Evolutionary conservation across 1,140 invertebrate genomes (phyloP).

Genomic region (Anastatus disparis): DNA sequence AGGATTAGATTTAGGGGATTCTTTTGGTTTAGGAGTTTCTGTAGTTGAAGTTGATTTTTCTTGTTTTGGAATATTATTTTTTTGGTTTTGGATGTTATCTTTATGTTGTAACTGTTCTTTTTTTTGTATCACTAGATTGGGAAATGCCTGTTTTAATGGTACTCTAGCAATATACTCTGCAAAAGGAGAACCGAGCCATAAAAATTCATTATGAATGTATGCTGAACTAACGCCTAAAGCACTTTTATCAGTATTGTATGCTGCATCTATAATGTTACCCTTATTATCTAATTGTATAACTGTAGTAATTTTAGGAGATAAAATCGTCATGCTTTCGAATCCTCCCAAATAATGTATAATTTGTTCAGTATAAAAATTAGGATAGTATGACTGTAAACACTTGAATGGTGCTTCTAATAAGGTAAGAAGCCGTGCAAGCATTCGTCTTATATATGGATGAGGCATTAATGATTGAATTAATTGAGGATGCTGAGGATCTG

Average conservation of each 20-base stretch:
- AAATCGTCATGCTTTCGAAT: constrained; percentile 58
- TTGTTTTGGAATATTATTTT: constrained; percentile 6
- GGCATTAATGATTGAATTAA: constrained; percentile 65
- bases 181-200: constrained; percentile 78
- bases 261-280: constrained; percentile 74
- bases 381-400: constrained; percentile 69
- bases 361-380: constrained; percentile 69
- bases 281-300: constrained; percentile 73
- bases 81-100: neutral
- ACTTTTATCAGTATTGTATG: constrained; percentile 68
- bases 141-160: constrained; percentile 67
- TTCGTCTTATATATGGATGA: constrained; percentile 72
- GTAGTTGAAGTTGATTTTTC: constrained; percentile 19
- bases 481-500: constrained; percentile 67
- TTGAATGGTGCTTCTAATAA: constrained; percentile 72
- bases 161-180: constrained; percentile 74
- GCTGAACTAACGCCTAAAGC: constrained; percentile 70
- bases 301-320: constrained; percentile 56
- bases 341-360: constrained; percentile 68
- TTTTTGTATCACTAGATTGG: constrained; percentile 50
- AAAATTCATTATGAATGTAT: constrained; percentile 67
- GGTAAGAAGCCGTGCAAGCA: constrained; percentile 67
- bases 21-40: constrained; percentile 12
- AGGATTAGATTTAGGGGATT: constrained; percentile 42
- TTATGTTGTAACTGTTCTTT: neutral